phyloP scores from a whole-genome alignment of 2,888 invertebrate species.

The Pharmacophagus antenor region DNA sequence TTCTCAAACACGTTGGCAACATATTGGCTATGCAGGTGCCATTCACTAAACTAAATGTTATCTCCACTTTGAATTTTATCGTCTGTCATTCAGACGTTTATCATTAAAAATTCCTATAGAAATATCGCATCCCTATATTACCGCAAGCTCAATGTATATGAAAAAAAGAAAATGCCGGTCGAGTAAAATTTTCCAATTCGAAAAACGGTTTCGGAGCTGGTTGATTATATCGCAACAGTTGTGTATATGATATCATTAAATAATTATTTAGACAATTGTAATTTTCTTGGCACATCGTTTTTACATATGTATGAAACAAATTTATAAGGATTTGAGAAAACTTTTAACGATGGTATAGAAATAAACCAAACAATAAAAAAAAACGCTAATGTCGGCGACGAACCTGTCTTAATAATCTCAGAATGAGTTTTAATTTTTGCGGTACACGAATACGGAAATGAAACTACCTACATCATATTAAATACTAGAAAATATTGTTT shows the following conservation, averaged over 20 bases:
- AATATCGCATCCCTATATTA: not conserved
- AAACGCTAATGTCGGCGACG: too few relatives aligned
- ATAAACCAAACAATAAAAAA: too few relatives aligned
- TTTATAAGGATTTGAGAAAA: not conserved
- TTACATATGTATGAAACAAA: slow-evolving; percentile 2
- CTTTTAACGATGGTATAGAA: not conserved
- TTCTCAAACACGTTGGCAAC: not conserved
- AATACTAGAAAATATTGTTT: slow-evolving; percentile 1
- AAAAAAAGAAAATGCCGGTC: not conserved
- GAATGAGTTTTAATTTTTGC: not conserved
- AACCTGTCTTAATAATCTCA: slow-evolving; percentile 4
- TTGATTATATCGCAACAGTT: too few relatives aligned
- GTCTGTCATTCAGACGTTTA: not conserved
- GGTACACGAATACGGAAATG: slow-evolving; percentile 1
- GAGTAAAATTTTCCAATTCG: too few relatives aligned
- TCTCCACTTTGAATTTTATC: not conserved
- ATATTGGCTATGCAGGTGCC: not conserved
- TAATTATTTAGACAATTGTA: not conserved
- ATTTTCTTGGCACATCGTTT: slow-evolving; percentile 10
- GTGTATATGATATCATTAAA: not conserved
- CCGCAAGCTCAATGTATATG: too few relatives aligned
- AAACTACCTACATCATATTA: slow-evolving; percentile 6
- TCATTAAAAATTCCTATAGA: not conserved
- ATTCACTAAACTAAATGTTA: not conserved
- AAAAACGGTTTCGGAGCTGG: not conserved